Percentiles rank a stretch among this genome's conserved stretches.
Conservation (phyloP, 2,888 invertebrate genomes). For the Sphaeridia pumilis region DNA sequence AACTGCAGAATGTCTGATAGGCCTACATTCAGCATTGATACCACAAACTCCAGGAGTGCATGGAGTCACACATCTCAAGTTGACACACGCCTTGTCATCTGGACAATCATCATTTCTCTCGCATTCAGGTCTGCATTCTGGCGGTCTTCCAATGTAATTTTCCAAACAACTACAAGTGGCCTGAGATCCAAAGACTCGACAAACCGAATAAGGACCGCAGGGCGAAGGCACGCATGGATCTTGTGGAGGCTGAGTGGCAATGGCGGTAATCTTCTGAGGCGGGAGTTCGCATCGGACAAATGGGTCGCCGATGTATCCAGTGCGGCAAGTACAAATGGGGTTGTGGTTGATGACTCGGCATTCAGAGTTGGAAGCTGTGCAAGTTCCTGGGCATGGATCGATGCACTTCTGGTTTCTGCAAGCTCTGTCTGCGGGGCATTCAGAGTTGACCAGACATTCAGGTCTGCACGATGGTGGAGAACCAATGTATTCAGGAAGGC, state of each 20-base stretch:
- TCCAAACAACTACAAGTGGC: constrained; percentile 50
- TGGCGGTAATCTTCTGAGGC: neutral
- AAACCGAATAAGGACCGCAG: constrained; percentile 41
- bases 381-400: constrained; percentile 34
- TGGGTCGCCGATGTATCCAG: constrained; percentile 31
- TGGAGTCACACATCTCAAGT: constrained; percentile 44
- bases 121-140: constrained; percentile 49
- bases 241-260: constrained; percentile 1
- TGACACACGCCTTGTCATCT: constrained; percentile 40
- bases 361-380: constrained; percentile 31
- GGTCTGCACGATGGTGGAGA: constrained; percentile 54
- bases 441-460: constrained; percentile 57
- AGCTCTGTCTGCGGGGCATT: constrained; percentile 52
- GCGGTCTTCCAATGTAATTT: constrained; percentile 59
- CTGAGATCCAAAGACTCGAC: constrained; percentile 33
- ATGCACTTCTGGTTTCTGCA: constrained; percentile 38
- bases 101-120: constrained; percentile 49
- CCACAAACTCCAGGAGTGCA: constrained; percentile 64
- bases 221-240: constrained; percentile 40
- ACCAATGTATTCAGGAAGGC: constrained; percentile 65
- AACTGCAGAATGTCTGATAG: constrained; percentile 61
- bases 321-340: constrained; percentile 23
- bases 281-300: constrained; percentile 22
- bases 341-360: constrained; percentile 37
- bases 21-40: constrained; percentile 68